Evolutionary conservation across 2,888 invertebrate genomes (phyloP).

Genomic region (Galerucella calmariensis): DNA sequence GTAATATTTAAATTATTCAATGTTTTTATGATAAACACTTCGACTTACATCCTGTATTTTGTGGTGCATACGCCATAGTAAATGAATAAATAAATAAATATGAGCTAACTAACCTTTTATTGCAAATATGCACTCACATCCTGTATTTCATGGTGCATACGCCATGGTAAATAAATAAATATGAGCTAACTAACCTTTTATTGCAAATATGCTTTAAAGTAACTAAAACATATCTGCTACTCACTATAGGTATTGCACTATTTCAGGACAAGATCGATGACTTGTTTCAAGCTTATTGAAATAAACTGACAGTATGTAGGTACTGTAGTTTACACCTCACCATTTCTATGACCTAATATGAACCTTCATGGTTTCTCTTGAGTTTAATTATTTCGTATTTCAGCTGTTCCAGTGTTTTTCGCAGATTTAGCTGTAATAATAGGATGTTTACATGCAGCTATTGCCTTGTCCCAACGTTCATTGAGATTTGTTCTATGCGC

Average conservation of each 20-base stretch:
- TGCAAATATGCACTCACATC: not conserved
- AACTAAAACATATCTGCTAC: too few species aligned
- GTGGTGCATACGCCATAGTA: not conserved
- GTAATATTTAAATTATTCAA: not conserved
- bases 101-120: not conserved
- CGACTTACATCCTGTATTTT: conserved; percentile 2
- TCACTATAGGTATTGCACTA: too few species aligned
- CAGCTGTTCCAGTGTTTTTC: conserved; percentile 63
- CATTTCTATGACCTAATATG: too few species aligned
- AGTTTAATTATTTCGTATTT: conserved; percentile 46
- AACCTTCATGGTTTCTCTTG: too few species aligned
- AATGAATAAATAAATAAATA: not conserved
- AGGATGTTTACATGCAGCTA: conserved; percentile 74
- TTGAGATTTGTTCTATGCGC: conserved; percentile 74
- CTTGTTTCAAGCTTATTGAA: too few species aligned
- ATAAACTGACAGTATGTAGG: too few species aligned
- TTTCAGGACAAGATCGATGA: too few species aligned
- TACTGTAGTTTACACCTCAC: too few species aligned
- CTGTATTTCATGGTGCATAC: conserved; percentile 4
- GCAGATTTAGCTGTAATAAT: conserved; percentile 67
- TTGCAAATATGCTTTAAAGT: not conserved
- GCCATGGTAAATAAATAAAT: not conserved
- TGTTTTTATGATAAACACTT: not conserved
- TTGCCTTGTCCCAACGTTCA: conserved; percentile 70
- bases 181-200: not conserved